Evolutionary conservation across 2,797 vertebrate genomes (phyloP).

Genomic region (Premnoplex brunnescens): DNA sequence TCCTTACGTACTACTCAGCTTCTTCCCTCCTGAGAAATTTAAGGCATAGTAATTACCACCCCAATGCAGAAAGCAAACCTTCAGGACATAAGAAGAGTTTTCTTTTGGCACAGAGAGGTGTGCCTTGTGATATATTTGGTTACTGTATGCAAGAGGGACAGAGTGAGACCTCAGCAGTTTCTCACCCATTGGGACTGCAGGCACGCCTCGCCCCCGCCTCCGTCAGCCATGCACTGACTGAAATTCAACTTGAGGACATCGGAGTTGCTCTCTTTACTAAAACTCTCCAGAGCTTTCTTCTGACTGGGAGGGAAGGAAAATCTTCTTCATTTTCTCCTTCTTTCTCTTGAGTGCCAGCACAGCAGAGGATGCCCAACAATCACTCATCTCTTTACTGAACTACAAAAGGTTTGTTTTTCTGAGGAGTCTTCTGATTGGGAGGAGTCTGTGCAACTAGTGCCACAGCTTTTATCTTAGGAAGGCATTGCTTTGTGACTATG

Average conservation of each 20-base stretch:
- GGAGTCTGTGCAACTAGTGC: neutral
- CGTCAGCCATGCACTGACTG: neutral
- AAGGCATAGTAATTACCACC: neutral
- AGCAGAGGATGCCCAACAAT: neutral
- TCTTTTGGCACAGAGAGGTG: neutral
- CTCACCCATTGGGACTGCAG: neutral
- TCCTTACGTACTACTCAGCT: neutral
- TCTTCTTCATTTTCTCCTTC: neutral
- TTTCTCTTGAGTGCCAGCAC: neutral
- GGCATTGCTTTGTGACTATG: neutral
- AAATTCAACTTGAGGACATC: neutral
- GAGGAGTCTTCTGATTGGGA: neutral
- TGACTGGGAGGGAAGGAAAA: neutral
- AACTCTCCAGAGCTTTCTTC: neutral
- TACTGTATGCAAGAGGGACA: neutral
- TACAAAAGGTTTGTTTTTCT: conserved; percentile 13
- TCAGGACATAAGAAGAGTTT: neutral
- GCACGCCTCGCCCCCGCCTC: neutral
- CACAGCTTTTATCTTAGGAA: neutral
- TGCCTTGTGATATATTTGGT: neutral
- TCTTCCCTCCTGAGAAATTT: neutral
- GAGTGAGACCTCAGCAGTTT: neutral
- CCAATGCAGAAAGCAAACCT: accelerated
- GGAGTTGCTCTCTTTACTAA: neutral
- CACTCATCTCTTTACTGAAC: neutral